Evolutionary conservation across 1,140 invertebrate species (phyloP).

Genomic region (Plectrocnemia conspersa): DNA sequence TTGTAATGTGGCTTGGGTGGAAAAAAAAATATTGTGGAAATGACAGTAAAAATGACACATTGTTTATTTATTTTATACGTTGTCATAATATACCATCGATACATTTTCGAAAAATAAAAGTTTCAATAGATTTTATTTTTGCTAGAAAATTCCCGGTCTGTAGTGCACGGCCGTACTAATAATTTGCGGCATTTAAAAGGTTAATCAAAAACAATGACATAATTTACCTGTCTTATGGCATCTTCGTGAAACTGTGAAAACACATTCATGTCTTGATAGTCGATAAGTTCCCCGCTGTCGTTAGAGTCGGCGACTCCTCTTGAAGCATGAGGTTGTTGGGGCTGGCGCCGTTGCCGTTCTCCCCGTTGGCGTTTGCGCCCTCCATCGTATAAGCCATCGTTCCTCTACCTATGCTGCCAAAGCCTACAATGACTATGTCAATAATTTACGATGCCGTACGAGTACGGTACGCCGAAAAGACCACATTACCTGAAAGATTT

Average conservation of each 20-base stretch:
- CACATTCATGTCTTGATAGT: slow-evolving; percentile 54
- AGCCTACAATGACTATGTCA: slow-evolving; percentile 18
- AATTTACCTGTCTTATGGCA: slow-evolving; percentile 59
- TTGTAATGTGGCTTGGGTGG: too few species aligned
- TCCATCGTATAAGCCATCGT: slow-evolving; percentile 34
- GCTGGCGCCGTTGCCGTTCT: slow-evolving; percentile 29
- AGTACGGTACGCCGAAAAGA: slow-evolving; percentile 20
- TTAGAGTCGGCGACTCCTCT: slow-evolving; percentile 37
- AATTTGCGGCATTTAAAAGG: too few species aligned
- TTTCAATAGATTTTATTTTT: too few species aligned
- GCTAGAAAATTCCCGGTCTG: too few species aligned
- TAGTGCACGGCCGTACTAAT: too few species aligned
- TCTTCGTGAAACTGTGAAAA: slow-evolving; percentile 73
- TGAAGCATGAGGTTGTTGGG: slow-evolving; percentile 37
- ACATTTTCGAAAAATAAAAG: too few species aligned
- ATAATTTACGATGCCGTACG: not conserved
- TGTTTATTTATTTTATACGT: too few species aligned
- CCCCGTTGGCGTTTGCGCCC: slow-evolving; percentile 1
- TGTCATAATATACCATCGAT: too few species aligned
- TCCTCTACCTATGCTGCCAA: slow-evolving; percentile 26
- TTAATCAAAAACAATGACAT: too few species aligned
- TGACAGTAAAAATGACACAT: too few species aligned
- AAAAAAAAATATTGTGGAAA: too few species aligned
- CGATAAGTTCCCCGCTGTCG: slow-evolving; percentile 47
- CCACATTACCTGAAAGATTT: slow-evolving; percentile 36